phyloP scores from a whole-genome alignment of 2,113 vertebrate genomes.

The Ictalurus furcatus region DNA sequence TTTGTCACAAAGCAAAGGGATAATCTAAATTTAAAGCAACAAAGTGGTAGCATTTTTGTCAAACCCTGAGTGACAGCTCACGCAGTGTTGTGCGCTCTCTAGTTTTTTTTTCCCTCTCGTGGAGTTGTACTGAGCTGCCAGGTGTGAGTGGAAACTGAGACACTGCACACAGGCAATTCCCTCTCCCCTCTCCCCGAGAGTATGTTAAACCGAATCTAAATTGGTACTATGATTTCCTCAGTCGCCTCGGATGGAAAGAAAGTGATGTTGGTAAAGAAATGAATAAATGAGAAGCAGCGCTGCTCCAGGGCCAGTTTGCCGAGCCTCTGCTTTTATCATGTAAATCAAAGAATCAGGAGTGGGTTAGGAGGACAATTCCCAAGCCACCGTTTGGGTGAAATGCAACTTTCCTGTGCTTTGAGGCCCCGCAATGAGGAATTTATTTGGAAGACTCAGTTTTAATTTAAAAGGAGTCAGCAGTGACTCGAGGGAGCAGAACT shows the following conservation, averaged over 20 bases:
- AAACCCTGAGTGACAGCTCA: conserved; percentile 32
- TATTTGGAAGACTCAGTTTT: conserved; percentile 84
- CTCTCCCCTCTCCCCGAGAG: conserved; percentile 56
- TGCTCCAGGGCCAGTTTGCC: conserved; percentile 61
- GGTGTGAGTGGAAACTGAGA: conserved; percentile 42
- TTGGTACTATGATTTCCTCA: conserved; percentile 67
- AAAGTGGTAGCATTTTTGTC: conserved; percentile 12
- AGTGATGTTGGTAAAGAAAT: conserved; percentile 68
- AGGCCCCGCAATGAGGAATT: conserved; percentile 70
- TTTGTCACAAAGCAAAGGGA: not conserved
- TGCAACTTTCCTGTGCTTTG: conserved; percentile 78
- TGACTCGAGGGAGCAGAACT: conserved; percentile 76
- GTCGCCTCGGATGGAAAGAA: conserved; percentile 61
- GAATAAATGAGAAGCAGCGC: conserved; percentile 60
- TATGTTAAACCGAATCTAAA: conserved; percentile 67
- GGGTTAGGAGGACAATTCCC: conserved; percentile 79
- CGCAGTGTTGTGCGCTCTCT: conserved; percentile 24
- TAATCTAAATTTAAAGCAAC: conserved; percentile 19
- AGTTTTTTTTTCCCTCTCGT: conserved; percentile 13
- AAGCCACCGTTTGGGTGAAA: conserved; percentile 82
- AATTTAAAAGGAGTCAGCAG: conserved; percentile 84
- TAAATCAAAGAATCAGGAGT: conserved; percentile 81
- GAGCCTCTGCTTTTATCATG: conserved; percentile 85
- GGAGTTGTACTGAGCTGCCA: conserved; percentile 27
- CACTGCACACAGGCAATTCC: conserved; percentile 67